phyloP scores from a whole-genome alignment of 2,888 invertebrate genomes.

The Drosophila setosimentum region DNA sequence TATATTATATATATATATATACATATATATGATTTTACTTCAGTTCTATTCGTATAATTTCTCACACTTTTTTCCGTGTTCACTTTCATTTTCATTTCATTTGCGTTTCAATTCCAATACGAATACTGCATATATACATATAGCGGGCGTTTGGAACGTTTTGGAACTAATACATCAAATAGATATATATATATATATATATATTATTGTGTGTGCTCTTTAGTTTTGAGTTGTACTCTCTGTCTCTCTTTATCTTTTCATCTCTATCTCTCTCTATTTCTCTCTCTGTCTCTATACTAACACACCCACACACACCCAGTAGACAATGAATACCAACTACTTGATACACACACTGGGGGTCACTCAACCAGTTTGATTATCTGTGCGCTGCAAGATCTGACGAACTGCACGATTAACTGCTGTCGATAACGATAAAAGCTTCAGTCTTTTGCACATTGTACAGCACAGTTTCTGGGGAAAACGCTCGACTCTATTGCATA shows the following conservation, averaged over 20 bases:
- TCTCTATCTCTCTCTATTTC: conserved; percentile 3
- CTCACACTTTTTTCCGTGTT: conserved; percentile 13
- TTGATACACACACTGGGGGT: conserved; percentile 23
- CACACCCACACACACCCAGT: not conserved
- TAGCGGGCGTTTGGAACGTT: conserved; percentile 52
- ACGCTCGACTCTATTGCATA: not conserved
- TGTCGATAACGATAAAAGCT: conserved; percentile 19
- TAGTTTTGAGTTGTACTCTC: conserved; percentile 35
- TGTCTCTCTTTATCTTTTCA: conserved; percentile 16
- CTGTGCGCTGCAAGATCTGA: conserved; percentile 21
- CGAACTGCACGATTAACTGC: conserved; percentile 14
- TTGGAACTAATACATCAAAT: conserved; percentile 40
- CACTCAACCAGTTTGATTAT: conserved; percentile 35
- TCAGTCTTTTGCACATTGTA: conserved; percentile 28
- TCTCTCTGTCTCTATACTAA: conserved; percentile 10
- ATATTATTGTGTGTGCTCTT: conserved; percentile 42
- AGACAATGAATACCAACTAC: conserved; percentile 19
- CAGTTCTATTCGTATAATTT: conserved; percentile 21
- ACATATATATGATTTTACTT: conserved; percentile 10
- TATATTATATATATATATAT: not conserved
- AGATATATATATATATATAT: conserved; percentile 37
- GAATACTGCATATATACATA: conserved; percentile 49
- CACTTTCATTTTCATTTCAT: conserved; percentile 20
- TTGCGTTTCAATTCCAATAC: conserved; percentile 49
- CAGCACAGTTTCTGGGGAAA: conserved; percentile 19